Evolutionary conservation across 2,888 invertebrate genomes (phyloP), one percentile per base, ranked within the genome.

Genomic region (Unio pictorum): DNA sequence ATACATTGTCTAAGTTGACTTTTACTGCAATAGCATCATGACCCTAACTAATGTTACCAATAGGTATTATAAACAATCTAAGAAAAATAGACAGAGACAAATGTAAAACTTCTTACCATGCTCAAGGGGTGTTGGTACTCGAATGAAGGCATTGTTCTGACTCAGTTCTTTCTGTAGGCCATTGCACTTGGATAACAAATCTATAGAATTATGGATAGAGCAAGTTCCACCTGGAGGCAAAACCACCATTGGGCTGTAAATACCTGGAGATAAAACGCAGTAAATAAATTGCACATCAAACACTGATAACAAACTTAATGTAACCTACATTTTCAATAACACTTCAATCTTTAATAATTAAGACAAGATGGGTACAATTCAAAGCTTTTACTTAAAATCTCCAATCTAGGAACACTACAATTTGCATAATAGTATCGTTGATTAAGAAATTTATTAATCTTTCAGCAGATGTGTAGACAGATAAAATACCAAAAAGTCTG

Each of bases 241-340:
- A 69, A 86, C 74, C 67, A 87, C 80, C 85, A 87, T 71, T 6
- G 84, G 85, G 63, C 80, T 81, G 74, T 84, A 86, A 56, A 87
- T 77, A 71, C 85, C 85, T 85, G 55, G 8, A 61, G 71, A 55
- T 18, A 45, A 45, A 45, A 45, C 11, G 45, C 45, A 15, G 45
- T 45, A 45, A 45, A 45, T 15, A 45, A 45, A 3, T 15, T 15
- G 15, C 45, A 15, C 15, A 15, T 45, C 45, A 45, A 45, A 45
- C 45, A 45, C 45, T 15, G 45, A 45, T 45, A 2, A 45, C 11
- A 2, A 62, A n/a, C 28, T 20, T 17, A 63, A 7, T 45, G 18
- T 45, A 54, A 54, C 54, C 34, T 20, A 62, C 30, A 63, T n/a
- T 54, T 30, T 23, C n/a, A 56, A 5, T 20, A 61, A 28, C 56